A percentile compares a stretch with the other conserved stretches of the same genome.
These are phyloP conservation scores for Myotis planiceps DNA, from an alignment of 2,797 vertebrate species.

Conservation along the genomic window DNA sequence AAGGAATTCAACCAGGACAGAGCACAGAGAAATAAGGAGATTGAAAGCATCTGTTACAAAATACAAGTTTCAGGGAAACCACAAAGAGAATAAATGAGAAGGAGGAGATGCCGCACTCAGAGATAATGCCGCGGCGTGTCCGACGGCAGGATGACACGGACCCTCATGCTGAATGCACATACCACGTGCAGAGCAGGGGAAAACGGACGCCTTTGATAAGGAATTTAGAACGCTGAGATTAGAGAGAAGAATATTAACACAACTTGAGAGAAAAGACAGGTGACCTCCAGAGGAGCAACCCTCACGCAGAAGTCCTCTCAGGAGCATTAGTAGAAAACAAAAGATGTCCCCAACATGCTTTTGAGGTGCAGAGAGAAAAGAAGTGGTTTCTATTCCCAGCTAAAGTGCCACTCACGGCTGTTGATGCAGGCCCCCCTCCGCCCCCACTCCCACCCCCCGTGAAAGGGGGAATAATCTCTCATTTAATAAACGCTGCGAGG, in stretches of 20 bases:
- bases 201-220: background rate
- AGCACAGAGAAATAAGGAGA: background rate
- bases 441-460: no score
- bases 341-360: background rate
- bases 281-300: background rate
- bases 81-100: background rate
- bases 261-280: background rate
- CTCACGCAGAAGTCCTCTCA: background rate
- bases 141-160: background rate
- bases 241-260: background rate
- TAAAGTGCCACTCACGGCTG: background rate
- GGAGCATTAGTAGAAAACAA: background rate
- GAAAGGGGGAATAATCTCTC: background rate
- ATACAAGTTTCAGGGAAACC: background rate
- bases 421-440: background rate
- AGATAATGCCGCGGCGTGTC: background rate
- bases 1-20: background rate
- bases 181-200: background rate
- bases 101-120: background rate
- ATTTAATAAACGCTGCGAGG: background rate
- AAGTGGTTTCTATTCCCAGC: constrained; percentile 29
- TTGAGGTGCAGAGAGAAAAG: background rate
- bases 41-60: background rate
- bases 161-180: background rate
- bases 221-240: background rate